Evolutionary conservation across 1,140 invertebrate genomes (phyloP), one percentile per base, ranked within the genome.

Genomic region (Heliconius hewitsoni): DNA sequence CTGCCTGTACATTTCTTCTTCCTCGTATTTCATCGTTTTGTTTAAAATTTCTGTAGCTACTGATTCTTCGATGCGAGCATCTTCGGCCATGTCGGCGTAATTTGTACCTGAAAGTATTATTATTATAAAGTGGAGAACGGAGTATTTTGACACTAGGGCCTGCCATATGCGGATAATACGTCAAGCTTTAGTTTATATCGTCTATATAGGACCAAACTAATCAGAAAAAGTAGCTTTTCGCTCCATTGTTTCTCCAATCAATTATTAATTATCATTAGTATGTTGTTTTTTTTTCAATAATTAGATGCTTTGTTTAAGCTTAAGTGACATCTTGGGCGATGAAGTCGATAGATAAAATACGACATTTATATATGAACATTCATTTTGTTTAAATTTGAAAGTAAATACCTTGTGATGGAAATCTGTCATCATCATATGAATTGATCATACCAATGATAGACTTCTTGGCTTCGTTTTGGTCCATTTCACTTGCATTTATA

Each of bases 41-140:
- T 90, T 85, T 8, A 94, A 81, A n/a, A 94, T 91, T 81, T 92
- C 88, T 0, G 84, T 77, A 0, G 92, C 92, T 0, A 93, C 92
- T 4, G 86, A 86, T 11, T 90, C 75, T n/a, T 93, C 91, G 19
- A 93, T 89, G 1, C 86, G 83, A 8, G 84, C 87, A 73, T 94
- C 88, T 42, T 91, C 86, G 8, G 50, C 79, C 85, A 90, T 85
- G 73, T 94, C 83, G 1, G 85, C 83, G 57, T 80, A 88, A 74
- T 91, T 90, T 27, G 86, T 83, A n/a, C 90, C 92, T 91, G 55
- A n/a, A 79, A 76, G 23, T 23, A 23, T 23, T 52, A 52, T 52
- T 52, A 52, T 19, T 52, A 57, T 57, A 23, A 46, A 3, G 5
- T 19, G 13, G 23, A 52, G n/a, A 71, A 66, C n/a, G 6, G 8